phyloP scores from a whole-genome alignment of 2,797 vertebrate genomes.

The Argya squamiceps region DNA sequence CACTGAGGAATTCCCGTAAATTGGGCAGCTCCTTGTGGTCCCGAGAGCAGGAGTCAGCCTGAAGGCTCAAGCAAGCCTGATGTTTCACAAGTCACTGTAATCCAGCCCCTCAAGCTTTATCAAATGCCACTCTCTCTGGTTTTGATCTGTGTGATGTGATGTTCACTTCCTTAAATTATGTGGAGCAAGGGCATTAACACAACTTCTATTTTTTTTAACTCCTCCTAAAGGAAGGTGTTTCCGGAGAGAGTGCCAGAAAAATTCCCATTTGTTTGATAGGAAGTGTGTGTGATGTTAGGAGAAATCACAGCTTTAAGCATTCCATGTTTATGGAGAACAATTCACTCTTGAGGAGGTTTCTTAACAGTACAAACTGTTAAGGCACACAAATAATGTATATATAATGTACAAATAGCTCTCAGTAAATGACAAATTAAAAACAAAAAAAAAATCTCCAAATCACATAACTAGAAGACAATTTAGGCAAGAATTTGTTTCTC shows the following conservation, averaged over 20 bases:
- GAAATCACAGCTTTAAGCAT: background rate
- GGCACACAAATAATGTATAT: background rate
- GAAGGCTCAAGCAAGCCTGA: background rate
- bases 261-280: constrained; percentile 4
- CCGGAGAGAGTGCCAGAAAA: constrained; percentile 16
- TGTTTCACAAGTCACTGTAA: background rate
- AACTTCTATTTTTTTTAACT: background rate
- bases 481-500: background rate
- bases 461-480: fast-evolving
- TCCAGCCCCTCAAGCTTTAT: background rate
- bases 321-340: background rate
- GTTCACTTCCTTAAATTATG: background rate
- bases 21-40: background rate
- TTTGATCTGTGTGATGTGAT: background rate
- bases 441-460: background rate
- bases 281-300: constrained; percentile 9
- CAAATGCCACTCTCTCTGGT: fast-evolving
- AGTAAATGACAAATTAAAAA: background rate
- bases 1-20: background rate
- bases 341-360: background rate
- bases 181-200: background rate
- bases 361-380: background rate
- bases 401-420: too few relatives aligned
- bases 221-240: background rate
- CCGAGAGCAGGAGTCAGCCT: background rate